Conservation (phyloP, 2,888 invertebrate genomes). For the Cerastis rubricosa region DNA sequence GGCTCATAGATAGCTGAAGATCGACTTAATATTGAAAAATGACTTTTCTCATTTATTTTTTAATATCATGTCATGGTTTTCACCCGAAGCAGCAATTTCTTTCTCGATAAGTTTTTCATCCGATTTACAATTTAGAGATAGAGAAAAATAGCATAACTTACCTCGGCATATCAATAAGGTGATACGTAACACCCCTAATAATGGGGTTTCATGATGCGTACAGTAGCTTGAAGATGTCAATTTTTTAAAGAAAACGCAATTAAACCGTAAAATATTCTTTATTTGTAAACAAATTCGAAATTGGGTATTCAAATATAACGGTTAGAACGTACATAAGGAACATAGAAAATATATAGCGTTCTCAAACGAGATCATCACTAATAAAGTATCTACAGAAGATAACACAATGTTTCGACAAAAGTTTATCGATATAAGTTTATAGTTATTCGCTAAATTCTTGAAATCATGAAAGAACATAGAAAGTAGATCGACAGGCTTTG, state of each 20-base stretch:
- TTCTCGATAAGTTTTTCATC: no score
- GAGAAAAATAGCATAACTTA: no score
- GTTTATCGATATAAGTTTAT: slow-evolving; percentile 31
- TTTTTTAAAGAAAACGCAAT: slow-evolving; percentile 51
- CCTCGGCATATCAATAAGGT: no score
- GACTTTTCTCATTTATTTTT: no score
- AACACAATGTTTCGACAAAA: slow-evolving; percentile 51
- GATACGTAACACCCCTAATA: not conserved
- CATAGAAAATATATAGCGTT: slow-evolving; percentile 64
- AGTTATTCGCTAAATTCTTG: slow-evolving; percentile 16
- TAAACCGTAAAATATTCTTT: slow-evolving; percentile 83
- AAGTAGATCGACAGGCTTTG: not conserved
- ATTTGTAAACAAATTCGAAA: slow-evolving; percentile 81
- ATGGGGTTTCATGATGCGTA: not conserved
- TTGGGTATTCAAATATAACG: slow-evolving; percentile 67
- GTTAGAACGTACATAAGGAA: slow-evolving; percentile 58
- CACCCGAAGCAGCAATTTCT: no score
- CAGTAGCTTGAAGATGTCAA: not conserved
- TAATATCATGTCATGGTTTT: no score
- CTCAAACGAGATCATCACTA: slow-evolving; percentile 56
- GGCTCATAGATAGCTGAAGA: no score
- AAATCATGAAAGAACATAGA: slow-evolving; percentile 25
- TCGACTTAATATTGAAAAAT: no score
- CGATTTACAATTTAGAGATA: no score
- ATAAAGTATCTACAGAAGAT: slow-evolving; percentile 42